These are phyloP conservation scores for Tiaroga cobitis DNA, from an alignment of 2,797 vertebrate genomes.

Conservation along the genomic window DNA sequence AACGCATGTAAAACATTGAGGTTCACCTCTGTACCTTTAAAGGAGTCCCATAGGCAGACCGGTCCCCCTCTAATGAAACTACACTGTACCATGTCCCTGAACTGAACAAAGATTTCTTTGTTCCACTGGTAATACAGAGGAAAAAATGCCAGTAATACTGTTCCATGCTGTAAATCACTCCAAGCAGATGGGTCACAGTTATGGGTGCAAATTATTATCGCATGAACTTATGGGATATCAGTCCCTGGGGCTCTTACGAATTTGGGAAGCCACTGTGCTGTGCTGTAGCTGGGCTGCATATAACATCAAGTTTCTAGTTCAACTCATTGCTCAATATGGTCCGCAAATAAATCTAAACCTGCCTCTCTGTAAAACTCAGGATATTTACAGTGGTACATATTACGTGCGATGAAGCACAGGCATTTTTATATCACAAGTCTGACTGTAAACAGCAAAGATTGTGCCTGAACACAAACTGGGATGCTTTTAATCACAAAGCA, in stretches of 20 bases:
- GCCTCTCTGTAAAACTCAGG: background rate
- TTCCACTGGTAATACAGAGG: constrained; percentile 59
- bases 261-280: constrained; percentile 39
- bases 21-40: constrained; percentile 64
- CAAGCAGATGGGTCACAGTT: constrained; percentile 71
- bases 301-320: constrained; percentile 22
- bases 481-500: too few species aligned
- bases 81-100: constrained; percentile 53
- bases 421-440: constrained; percentile 3
- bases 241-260: constrained; percentile 46
- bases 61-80: constrained; percentile 65
- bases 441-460: background rate
- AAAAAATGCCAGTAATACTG: constrained; percentile 64
- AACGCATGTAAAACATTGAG: constrained; percentile 53
- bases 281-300: constrained; percentile 53
- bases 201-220: constrained; percentile 66
- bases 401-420: background rate
- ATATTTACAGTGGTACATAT: background rate
- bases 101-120: constrained; percentile 75
- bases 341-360: constrained; percentile 18
- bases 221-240: constrained; percentile 59
- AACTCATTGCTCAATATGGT: constrained; percentile 12
- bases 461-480: background rate
- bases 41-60: constrained; percentile 52
- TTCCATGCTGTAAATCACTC: constrained; percentile 72